Conservation (phyloP, 2,888 invertebrate species). For the Chaetogeoica ovagalla region DNA sequence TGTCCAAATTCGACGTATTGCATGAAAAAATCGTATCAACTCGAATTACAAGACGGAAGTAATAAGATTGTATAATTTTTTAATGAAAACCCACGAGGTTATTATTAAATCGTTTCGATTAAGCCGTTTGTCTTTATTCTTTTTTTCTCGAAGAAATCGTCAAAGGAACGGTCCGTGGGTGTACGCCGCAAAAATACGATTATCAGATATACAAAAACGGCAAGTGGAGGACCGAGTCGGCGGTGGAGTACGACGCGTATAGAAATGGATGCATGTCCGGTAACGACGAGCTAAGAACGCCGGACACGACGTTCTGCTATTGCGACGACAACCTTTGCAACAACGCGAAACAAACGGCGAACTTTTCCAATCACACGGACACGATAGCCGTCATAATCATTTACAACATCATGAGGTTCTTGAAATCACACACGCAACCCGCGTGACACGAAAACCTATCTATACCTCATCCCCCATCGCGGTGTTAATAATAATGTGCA, state of each 20-base stretch:
- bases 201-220: slow-evolving; percentile 67
- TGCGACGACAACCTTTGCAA: slow-evolving; percentile 77
- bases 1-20: slow-evolving; percentile 85
- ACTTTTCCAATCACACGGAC: slow-evolving; percentile 62
- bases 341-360: slow-evolving; percentile 60
- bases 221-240: slow-evolving; percentile 69
- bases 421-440: slow-evolving; percentile 56
- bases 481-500: background rate
- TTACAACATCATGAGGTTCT: slow-evolving; percentile 67
- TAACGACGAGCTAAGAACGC: slow-evolving; percentile 68
- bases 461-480: background rate
- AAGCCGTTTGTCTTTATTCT: slow-evolving; percentile 31
- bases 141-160: slow-evolving; percentile 65
- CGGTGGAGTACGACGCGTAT: slow-evolving; percentile 71
- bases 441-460: slow-evolving; percentile 6
- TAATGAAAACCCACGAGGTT: slow-evolving; percentile 54
- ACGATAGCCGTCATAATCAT: slow-evolving; percentile 68
- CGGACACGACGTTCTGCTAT: slow-evolving; percentile 73
- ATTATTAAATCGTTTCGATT: slow-evolving; percentile 55
- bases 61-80: slow-evolving; percentile 56
- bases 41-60: slow-evolving; percentile 72
- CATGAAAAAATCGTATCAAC: slow-evolving; percentile 72
- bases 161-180: slow-evolving; percentile 69
- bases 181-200: slow-evolving; percentile 73
- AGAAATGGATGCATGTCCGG: slow-evolving; percentile 70